Conservation (phyloP, 2,888 invertebrate genomes). For the Caenorhabditis japonica region DNA sequence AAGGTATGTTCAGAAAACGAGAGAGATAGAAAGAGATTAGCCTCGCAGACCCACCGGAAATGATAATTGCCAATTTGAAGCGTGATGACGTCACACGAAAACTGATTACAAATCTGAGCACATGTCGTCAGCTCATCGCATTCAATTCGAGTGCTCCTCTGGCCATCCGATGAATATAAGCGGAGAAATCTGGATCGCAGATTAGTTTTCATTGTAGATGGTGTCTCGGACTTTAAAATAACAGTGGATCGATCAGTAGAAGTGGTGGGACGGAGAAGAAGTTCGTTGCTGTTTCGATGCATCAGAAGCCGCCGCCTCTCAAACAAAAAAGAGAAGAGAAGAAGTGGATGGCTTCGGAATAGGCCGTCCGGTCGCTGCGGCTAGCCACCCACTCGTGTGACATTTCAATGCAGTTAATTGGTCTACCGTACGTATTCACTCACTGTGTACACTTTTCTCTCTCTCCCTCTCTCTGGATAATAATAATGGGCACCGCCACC, state of each 20-base stretch:
- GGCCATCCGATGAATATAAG: constrained; percentile 58
- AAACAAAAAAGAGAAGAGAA: not conserved
- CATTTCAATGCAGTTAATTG: constrained; percentile 48
- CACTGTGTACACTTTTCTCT: constrained; percentile 35
- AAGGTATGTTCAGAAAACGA: no score
- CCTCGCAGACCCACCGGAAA: constrained; percentile 37
- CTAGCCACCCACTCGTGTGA: constrained; percentile 26
- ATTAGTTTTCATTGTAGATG: not conserved
- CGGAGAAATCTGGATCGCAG: constrained; percentile 25
- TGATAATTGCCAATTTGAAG: constrained; percentile 53
- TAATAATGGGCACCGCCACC: constrained; percentile 22
- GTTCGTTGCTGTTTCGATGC: constrained; percentile 16
- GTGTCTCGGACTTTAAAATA: not conserved
- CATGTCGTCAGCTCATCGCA: constrained; percentile 44
- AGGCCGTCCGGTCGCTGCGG: constrained; percentile 10
- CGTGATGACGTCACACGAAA: constrained; percentile 49
- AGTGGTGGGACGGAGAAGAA: constrained; percentile 9
- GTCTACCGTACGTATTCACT: constrained; percentile 20
- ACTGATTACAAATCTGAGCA: constrained; percentile 40
- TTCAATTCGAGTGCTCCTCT: constrained; percentile 50
- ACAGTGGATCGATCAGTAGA: constrained; percentile 1
- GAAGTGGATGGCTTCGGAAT: not conserved
- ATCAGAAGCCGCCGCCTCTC: not conserved
- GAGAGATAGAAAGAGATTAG: no score
- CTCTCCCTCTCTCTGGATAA: constrained; percentile 25